Evolutionary conservation across 2,888 invertebrate species (phyloP), one percentile per base, ranked within the genome.

Genomic region (Mystacides longicornis): DNA sequence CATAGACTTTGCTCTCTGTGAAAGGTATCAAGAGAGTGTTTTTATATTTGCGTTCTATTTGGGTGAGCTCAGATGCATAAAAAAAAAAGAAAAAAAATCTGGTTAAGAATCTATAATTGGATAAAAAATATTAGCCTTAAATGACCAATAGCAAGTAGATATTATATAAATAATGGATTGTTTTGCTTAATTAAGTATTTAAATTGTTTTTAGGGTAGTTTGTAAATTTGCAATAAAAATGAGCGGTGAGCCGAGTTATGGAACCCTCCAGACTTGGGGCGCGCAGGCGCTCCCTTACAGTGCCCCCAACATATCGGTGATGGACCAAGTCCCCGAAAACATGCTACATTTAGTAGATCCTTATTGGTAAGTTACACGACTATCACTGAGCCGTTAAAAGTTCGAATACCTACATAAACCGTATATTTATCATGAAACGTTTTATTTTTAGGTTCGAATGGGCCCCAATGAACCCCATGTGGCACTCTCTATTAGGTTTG

Each of bases 321-420:
- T 85, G 59, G 87, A 87, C 71, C 82, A 78, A 65, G 83, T 83
- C 50, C 78, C 79, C 18, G 75, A 81, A 11, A 86, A 87, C 54
- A 86, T 87, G 78, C 73, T 83, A 57, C 81, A 83, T 65, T 69
- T 87, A 73, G 75, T 87, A 57, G 85, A 86, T 66, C 73, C 81
- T 14, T 81, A 82, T 64, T 82, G 83, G 83, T 81, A 81, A 64
- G 67, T n/a, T n/a, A n/a, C n/a, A n/a, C n/a, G n/a, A n/a, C n/a
- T n/a, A n/a, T n/a, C n/a, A n/a, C n/a, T n/a, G n/a, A n/a, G n/a
- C n/a, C n/a, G n/a, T n/a, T n/a, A n/a, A n/a, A n/a, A n/a, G n/a
- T n/a, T n/a, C n/a, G n/a, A n/a, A n/a, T n/a, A n/a, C n/a, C n/a
- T n/a, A n/a, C n/a, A n/a, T n/a, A n/a, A n/a, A n/a, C n/a, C n/a